These are phyloP conservation scores for Melanchra persicariae DNA, from an alignment of 2,888 invertebrate genomes.

Conservation along the genomic window DNA sequence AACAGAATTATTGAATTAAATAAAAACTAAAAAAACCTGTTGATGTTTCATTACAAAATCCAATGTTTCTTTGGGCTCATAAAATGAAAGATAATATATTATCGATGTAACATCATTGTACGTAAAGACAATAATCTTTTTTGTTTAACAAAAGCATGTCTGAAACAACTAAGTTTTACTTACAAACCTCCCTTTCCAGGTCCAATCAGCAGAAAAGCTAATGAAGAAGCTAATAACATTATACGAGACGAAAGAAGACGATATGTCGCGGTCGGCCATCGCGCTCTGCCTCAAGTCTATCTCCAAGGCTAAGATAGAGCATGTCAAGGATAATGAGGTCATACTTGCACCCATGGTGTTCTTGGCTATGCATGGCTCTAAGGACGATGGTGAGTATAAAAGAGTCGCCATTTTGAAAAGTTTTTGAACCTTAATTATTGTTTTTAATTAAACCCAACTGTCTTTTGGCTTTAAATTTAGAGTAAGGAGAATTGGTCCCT, in stretches of 20 bases:
- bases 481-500: too few species aligned
- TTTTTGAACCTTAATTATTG: too few species aligned
- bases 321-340: slow-evolving; percentile 94
- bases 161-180: neutral
- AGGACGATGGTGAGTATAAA: slow-evolving; percentile 89
- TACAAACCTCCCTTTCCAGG: slow-evolving; percentile 64
- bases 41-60: too few species aligned
- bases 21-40: too few species aligned
- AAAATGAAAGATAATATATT: too few species aligned
- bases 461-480: too few species aligned
- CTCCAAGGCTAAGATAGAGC: slow-evolving; percentile 95
- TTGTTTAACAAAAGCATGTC: neutral
- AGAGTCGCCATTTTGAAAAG: neutral
- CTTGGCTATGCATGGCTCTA: slow-evolving; percentile 97
- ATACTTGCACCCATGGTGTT: slow-evolving; percentile 95
- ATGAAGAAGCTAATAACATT: slow-evolving; percentile 90
- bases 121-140: neutral
- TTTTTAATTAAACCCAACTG: too few species aligned
- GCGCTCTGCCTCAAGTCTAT: slow-evolving; percentile 95
- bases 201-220: slow-evolving; percentile 90
- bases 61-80: too few species aligned
- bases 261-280: slow-evolving; percentile 93
- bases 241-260: slow-evolving; percentile 92
- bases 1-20: too few species aligned
- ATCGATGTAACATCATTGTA: too few species aligned